A percentile compares a stretch with the other conserved stretches of the same genome.
phyloP scores from a whole-genome alignment of 2,888 invertebrate species.

The Boloria euphrosyne region DNA sequence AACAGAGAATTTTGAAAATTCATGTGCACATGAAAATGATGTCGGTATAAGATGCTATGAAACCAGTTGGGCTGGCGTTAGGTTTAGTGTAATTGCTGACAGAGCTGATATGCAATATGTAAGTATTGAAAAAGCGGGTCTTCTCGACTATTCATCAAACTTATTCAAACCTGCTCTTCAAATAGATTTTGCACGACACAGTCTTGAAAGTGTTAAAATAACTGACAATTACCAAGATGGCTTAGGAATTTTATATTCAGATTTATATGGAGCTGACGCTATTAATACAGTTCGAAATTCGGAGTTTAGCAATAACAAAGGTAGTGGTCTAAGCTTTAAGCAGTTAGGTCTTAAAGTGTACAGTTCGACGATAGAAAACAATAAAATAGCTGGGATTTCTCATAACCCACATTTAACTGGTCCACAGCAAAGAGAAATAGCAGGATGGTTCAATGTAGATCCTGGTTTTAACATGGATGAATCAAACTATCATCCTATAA shows the following conservation, averaged over 20 bases:
- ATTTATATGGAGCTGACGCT: constrained; percentile 93
- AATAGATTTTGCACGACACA: constrained; percentile 92
- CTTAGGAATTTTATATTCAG: constrained; percentile 95
- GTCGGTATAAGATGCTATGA: constrained; percentile 95
- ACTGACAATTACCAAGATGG: constrained; percentile 95
- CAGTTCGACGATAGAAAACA: constrained; percentile 91
- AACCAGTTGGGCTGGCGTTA: constrained; percentile 96
- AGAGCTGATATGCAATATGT: constrained; percentile 93
- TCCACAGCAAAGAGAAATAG: constrained; percentile 93
- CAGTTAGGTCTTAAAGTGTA: constrained; percentile 92
- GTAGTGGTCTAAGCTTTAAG: constrained; percentile 94
- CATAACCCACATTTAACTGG: constrained; percentile 95
- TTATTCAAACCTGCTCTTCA: constrained; percentile 94
- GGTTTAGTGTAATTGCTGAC: constrained; percentile 94
- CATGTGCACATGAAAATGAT: constrained; percentile 92
- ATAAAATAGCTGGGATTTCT: constrained; percentile 92
- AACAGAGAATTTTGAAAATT: constrained; percentile 90
- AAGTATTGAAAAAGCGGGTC: constrained; percentile 94
- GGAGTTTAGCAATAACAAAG: constrained; percentile 91
- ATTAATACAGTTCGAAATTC: constrained; percentile 92
- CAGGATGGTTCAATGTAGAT: constrained; percentile 93
- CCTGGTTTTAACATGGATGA: constrained; percentile 85
- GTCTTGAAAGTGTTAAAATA: constrained; percentile 90
- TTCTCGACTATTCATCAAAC: constrained; percentile 95
- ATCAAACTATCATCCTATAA: constrained; percentile 87